phyloP scores from a whole-genome alignment of 2,888 invertebrate species.

The Acrobasis repandana region DNA sequence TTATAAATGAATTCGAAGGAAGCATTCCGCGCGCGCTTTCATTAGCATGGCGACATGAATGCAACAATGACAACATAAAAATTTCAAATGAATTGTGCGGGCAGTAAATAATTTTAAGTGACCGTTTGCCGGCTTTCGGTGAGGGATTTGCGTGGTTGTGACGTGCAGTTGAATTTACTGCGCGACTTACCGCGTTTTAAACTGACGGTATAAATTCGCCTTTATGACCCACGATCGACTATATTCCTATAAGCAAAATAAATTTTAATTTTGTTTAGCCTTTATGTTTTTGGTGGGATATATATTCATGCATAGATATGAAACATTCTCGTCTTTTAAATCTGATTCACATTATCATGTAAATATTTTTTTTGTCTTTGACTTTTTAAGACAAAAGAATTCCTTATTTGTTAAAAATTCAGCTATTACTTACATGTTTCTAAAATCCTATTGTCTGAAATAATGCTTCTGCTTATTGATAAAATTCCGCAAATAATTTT shows the following conservation, averaged over 20 bases:
- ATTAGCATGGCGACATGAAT: slow-evolving; percentile 46
- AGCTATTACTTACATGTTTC: neutral
- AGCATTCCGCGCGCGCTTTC: slow-evolving; percentile 45
- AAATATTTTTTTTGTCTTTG: neutral
- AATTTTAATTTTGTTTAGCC: neutral
- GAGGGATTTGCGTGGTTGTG: slow-evolving; percentile 52
- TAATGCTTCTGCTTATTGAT: neutral
- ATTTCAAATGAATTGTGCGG: slow-evolving; percentile 53
- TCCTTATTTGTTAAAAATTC: too few species aligned
- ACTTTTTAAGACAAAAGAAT: neutral
- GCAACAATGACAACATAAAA: slow-evolving; percentile 62
- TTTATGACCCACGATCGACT: slow-evolving; percentile 28
- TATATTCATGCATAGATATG: too few species aligned
- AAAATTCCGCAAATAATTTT: neutral
- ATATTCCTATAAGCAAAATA: neutral
- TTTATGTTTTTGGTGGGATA: too few species aligned
- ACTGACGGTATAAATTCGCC: slow-evolving; percentile 27
- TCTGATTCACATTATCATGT: neutral
- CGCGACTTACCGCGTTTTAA: slow-evolving; percentile 33
- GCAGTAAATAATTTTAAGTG: slow-evolving; percentile 64
- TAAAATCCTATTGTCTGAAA: neutral
- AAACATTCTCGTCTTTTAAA: too few species aligned
- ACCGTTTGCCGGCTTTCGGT: slow-evolving; percentile 52
- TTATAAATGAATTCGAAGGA: slow-evolving; percentile 44
- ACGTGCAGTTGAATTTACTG: slow-evolving; percentile 46